Evolutionary conservation across 2,888 invertebrate species (phyloP), one percentile per base, ranked within the genome.

Genomic region (Pollenia labialis): DNA sequence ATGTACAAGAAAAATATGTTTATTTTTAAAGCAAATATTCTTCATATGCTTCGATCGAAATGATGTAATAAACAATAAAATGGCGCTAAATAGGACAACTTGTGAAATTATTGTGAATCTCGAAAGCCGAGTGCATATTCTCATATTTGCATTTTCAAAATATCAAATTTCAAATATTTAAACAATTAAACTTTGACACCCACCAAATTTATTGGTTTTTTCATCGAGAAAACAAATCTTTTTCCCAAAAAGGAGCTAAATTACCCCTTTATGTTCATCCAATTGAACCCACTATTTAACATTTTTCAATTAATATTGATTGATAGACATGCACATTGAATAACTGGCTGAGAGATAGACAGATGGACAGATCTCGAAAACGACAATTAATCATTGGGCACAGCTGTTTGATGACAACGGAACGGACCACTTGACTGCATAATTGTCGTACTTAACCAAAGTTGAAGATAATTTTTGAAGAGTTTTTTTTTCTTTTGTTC

Each of bases 351-450:
- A 12, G 23, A 40, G 54, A 44, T 42, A 58, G 54, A 44, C 48
- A 58, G 60, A 14, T 10, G 54, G 58, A 74, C 42, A 46, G 32
- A 50, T 40, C 54, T 46, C 64, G 16, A 69, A 62, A 69, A 3
- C 32, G 16, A 60, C 76, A 75, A 86, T 82, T 79, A 79, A 86
- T 82, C 74, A 82, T 69, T 8, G 44, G 2, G 23, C 69, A 66
- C 81, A 80, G 62, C 69, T 75, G 62, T 76, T 77, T 54, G 71
- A 42, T 54, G 23, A 54, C 68, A 79, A 71, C 83, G 66, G 56
- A 79, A 82, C 72, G 48, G 56, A 79, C 72, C 66, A 79, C 83
- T 72, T 79, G 77, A 84, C 72, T 84, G 72, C 56, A 72, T 72
- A 79, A 66, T 72, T 72, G 79, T 66, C 77, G 52, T 84, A 66